Conservation (phyloP, 2,113 vertebrate species). For the Carlito syrichta region DNA sequence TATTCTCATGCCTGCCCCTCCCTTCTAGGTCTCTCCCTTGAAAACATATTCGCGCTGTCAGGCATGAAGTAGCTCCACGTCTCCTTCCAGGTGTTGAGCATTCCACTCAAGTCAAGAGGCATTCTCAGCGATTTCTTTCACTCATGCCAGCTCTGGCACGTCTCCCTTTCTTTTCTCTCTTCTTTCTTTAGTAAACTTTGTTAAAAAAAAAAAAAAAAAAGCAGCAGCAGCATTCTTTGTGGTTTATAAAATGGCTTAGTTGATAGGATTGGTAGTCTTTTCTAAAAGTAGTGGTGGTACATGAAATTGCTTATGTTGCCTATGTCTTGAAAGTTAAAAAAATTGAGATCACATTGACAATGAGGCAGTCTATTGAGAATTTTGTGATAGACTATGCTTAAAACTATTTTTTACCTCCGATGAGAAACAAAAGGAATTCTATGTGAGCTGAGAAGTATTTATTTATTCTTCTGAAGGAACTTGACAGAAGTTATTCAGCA, state of each 20-base stretch:
- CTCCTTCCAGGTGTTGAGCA: background rate
- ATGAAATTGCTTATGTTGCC: background rate
- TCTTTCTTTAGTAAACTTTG: too few species aligned
- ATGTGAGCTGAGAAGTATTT: background rate
- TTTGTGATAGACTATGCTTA: background rate
- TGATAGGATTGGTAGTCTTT: background rate
- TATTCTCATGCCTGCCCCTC: background rate
- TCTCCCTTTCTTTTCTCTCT: too few species aligned
- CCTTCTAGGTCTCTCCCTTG: background rate
- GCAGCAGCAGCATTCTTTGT: background rate
- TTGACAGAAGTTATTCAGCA: background rate
- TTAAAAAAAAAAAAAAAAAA: too few species aligned
- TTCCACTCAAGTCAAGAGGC: background rate
- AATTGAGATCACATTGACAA: background rate
- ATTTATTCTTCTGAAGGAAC: background rate
- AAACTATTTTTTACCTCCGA: background rate
- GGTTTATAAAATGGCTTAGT: background rate
- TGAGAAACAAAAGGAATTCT: background rate
- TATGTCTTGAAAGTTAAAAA: background rate
- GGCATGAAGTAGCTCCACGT: background rate
- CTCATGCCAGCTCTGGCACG: too few species aligned
- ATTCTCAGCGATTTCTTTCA: too few species aligned
- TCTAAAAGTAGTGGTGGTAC: background rate
- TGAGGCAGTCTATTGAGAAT: background rate
- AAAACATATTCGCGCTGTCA: too few species aligned